Percentiles rank a stretch among this genome's conserved stretches.
These are phyloP conservation scores for Uropsilus gracilis DNA, from an alignment of 2,113 vertebrate species.

Conservation along the genomic window DNA sequence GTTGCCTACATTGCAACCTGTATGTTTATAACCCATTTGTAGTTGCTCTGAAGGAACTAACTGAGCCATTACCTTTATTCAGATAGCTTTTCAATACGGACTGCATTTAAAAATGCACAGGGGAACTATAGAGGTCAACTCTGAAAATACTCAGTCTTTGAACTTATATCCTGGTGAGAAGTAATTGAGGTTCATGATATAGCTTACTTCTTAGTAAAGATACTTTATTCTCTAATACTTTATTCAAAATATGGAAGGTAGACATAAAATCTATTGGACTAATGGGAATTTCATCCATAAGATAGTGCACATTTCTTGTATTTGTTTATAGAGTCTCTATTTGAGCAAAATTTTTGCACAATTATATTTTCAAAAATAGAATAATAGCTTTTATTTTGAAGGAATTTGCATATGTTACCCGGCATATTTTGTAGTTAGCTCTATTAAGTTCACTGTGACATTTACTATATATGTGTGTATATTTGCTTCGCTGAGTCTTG, in stretches of 20 bases:
- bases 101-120: neutral
- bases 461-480: neutral
- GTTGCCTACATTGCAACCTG: neutral
- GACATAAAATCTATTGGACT: neutral
- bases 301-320: neutral
- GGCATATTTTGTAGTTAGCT: neutral
- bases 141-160: neutral
- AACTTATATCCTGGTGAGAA: neutral
- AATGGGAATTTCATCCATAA: constrained; percentile 13
- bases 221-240: neutral
- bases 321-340: neutral
- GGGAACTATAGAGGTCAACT: neutral
- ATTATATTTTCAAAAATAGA: neutral
- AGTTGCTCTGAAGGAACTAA: neutral
- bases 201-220: neutral
- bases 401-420: neutral
- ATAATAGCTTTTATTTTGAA: neutral
- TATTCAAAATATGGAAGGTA: neutral
- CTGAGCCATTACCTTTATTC: neutral
- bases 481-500: neutral
- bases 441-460: neutral
- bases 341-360: neutral
- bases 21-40: neutral
- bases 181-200: neutral
- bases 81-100: neutral